Conservation (phyloP, 2,888 invertebrate genomes). For the Metallyticus violacea region DNA sequence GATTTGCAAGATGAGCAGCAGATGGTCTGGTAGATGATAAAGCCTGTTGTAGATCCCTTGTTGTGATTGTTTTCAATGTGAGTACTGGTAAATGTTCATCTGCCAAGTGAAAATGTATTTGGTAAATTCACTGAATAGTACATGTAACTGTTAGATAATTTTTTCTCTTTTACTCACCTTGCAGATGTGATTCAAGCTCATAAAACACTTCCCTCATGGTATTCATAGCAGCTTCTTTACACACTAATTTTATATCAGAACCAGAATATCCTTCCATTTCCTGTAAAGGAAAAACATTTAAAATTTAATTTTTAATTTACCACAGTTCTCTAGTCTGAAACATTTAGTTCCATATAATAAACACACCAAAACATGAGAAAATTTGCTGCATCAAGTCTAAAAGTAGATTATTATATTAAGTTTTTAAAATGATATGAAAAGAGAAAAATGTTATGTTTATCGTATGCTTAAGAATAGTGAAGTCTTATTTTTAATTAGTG, state of each 20-base stretch:
- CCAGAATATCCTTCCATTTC: conserved; percentile 78
- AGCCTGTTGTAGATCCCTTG: conserved; percentile 52
- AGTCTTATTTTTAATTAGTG: no score
- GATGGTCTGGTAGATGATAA: conserved; percentile 59
- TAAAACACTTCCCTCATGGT: conserved; percentile 65
- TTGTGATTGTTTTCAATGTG: conserved; percentile 41
- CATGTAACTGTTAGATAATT: no score
- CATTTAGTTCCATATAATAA: no score
- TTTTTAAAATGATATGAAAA: no score
- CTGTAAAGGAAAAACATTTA: conserved; percentile 45
- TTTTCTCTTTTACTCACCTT: not conserved
- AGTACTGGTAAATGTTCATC: conserved; percentile 35
- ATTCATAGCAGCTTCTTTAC: conserved; percentile 86
- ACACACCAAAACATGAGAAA: no score
- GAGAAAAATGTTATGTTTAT: no score
- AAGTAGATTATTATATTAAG: no score
- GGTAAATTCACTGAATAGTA: not conserved
- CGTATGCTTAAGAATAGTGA: no score
- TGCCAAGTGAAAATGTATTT: conserved; percentile 25
- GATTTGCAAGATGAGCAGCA: conserved; percentile 54
- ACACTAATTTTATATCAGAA: conserved; percentile 80
- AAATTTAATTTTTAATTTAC: no score
- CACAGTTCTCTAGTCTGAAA: no score
- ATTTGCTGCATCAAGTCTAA: no score
- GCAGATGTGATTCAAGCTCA: conserved; percentile 44